Evolutionary conservation across 2,113 vertebrate genomes (phyloP).

Genomic region (Nycticryphes semicollaris): DNA sequence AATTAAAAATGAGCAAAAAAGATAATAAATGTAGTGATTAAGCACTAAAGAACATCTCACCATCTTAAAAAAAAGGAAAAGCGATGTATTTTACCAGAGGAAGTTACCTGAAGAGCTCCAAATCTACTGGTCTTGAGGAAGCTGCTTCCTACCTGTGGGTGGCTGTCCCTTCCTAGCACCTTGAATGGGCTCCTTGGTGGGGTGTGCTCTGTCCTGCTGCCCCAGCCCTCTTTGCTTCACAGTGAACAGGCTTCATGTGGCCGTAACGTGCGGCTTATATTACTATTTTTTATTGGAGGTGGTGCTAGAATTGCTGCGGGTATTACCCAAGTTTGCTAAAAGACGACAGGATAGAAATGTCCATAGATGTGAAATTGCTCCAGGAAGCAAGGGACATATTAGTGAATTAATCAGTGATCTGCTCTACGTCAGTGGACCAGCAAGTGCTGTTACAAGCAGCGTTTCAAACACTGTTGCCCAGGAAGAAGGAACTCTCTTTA

Average conservation of each 20-base stretch:
- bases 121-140: neutral
- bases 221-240: neutral
- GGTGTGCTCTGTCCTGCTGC: neutral
- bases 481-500: neutral
- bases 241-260: neutral
- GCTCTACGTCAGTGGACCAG: neutral
- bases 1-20: neutral
- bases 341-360: neutral
- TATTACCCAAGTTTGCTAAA: neutral
- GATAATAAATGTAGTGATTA: neutral
- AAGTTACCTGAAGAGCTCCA: neutral
- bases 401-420: neutral
- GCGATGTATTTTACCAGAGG: neutral
- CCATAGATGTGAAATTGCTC: neutral
- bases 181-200: neutral
- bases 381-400: neutral
- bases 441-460: neutral
- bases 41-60: neutral
- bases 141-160: neutral
- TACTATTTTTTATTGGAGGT: neutral
- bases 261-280: fast-evolving
- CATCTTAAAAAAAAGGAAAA: neutral
- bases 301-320: neutral
- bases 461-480: neutral
- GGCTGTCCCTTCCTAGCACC: neutral